These are phyloP conservation scores for Drosophila murphyi DNA, from an alignment of 1,140 invertebrate species.

Conservation along the genomic window DNA sequence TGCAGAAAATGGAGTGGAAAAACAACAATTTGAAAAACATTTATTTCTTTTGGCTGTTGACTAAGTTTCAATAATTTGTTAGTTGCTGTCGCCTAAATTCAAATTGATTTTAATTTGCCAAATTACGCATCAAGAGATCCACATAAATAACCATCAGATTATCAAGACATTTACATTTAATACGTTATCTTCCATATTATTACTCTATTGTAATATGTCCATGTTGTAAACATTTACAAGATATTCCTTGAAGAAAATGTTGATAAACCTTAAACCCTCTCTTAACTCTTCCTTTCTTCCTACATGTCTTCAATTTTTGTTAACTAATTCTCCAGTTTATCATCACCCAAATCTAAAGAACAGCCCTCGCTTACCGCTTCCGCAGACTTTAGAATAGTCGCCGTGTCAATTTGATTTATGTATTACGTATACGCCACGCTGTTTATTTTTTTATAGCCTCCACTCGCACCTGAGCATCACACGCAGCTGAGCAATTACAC, in stretches of 20 bases:
- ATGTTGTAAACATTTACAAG: no score
- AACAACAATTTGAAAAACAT: conserved; percentile 19
- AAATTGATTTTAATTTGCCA: background rate
- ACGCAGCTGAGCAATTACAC: conserved; percentile 66
- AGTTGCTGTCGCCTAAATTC: background rate
- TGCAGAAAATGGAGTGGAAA: conserved; percentile 36
- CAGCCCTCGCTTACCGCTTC: conserved; percentile 3
- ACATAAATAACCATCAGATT: background rate
- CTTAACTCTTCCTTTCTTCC: background rate
- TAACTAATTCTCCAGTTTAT: background rate
- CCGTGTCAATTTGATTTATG: conserved; percentile 45
- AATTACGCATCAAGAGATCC: background rate
- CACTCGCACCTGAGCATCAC: conserved; percentile 53
- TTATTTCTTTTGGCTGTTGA: conserved; percentile 13
- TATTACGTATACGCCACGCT: conserved; percentile 69
- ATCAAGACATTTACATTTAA: no score
- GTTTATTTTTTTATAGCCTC: conserved; percentile 52
- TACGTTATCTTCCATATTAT: no score
- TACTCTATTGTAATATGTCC: no score
- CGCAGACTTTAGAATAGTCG: conserved; percentile 19
- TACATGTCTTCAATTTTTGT: background rate
- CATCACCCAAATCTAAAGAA: background rate
- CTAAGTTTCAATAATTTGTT: background rate
- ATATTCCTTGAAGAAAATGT: no score
- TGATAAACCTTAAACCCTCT: background rate